Conservation (phyloP, 2,797 vertebrate species). For the Astyanax mexicanus region DNA sequence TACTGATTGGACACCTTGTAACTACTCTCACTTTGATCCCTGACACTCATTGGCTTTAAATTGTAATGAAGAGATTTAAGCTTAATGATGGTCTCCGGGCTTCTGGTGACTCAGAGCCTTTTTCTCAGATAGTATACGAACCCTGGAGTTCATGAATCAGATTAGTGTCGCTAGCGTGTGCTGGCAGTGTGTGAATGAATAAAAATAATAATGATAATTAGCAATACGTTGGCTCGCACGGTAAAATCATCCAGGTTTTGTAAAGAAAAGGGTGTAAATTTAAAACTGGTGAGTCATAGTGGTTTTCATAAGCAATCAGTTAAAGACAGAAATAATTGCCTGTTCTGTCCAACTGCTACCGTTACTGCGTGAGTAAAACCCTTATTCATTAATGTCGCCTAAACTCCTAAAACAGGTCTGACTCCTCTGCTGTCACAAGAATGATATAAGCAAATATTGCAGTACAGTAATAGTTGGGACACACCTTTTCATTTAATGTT, state of each 20-base stretch:
- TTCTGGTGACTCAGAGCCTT: background rate
- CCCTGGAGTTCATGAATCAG: background rate
- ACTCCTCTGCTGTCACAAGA: too few relatives aligned
- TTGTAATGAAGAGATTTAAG: conserved; percentile 22
- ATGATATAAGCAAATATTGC: too few relatives aligned
- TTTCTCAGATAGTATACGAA: background rate
- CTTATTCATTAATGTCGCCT: too few relatives aligned
- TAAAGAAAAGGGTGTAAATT: too few relatives aligned
- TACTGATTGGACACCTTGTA: conserved; percentile 12
- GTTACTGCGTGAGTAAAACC: too few relatives aligned
- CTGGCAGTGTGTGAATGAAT: background rate
- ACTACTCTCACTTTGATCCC: background rate
- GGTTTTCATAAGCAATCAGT: background rate
- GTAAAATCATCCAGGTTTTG: background rate
- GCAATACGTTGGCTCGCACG: background rate
- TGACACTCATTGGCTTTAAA: conserved; percentile 6
- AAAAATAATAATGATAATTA: background rate
- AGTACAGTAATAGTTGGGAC: too few relatives aligned
- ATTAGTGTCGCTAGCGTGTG: background rate
- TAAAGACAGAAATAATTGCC: conserved; percentile 1
- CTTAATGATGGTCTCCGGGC: background rate
- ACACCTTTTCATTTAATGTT: too few relatives aligned
- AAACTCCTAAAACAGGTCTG: too few relatives aligned
- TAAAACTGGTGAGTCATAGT: background rate
- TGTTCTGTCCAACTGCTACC: conserved; percentile 9